phyloP scores from a whole-genome alignment of 2,797 vertebrate species.

The Psittacula derbiana region DNA sequence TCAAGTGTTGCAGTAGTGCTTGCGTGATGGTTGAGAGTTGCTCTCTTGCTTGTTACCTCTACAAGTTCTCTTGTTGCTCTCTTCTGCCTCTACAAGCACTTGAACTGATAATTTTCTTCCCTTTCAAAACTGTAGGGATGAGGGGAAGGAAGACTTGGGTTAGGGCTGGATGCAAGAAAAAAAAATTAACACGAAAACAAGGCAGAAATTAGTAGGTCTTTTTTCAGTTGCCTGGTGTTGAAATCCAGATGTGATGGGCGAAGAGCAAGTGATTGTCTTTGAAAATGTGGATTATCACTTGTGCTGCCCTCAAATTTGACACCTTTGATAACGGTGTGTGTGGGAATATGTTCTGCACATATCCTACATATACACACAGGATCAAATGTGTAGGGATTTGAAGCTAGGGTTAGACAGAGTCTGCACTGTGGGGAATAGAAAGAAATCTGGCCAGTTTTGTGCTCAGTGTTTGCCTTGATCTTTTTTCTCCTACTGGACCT shows the following conservation, averaged over 20 bases:
- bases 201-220: background rate
- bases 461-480: background rate
- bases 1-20: background rate
- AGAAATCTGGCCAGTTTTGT: background rate
- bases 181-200: background rate
- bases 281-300: background rate
- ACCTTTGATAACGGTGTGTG: background rate
- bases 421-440: background rate
- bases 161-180: background rate
- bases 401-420: background rate
- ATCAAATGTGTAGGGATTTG: background rate
- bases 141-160: background rate
- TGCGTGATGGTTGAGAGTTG: background rate
- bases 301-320: background rate
- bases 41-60: background rate
- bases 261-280: background rate
- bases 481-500: background rate
- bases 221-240: background rate
- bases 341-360: background rate
- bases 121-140: background rate
- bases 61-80: background rate
- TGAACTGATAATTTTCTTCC: background rate
- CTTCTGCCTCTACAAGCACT: background rate
- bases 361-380: fast-evolving
- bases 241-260: background rate